phyloP scores from a whole-genome alignment of 2,888 invertebrate species.

The Fabriciana adippe region DNA sequence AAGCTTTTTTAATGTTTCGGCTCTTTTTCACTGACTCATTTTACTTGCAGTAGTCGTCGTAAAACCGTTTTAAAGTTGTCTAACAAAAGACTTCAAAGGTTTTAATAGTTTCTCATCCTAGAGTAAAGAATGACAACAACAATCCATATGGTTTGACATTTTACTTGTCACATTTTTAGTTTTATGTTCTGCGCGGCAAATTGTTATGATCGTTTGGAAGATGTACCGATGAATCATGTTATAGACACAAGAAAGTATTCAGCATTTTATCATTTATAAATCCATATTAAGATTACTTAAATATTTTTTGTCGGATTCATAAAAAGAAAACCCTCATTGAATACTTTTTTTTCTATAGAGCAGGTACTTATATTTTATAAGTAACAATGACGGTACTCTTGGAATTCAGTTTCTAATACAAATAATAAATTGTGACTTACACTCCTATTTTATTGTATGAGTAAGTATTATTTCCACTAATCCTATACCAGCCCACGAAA shows the following conservation, averaged over 20 bases:
- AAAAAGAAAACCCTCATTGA: no score
- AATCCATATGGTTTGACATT: conserved; percentile 71
- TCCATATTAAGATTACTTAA: no score
- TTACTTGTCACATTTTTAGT: conserved; percentile 68
- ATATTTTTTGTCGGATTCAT: no score
- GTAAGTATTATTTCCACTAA: conserved; percentile 44
- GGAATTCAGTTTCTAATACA: not conserved
- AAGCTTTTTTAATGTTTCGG: conserved; percentile 69
- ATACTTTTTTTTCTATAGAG: no score
- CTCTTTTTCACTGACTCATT: conserved; percentile 57
- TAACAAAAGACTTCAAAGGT: conserved; percentile 77
- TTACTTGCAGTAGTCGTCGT: conserved; percentile 69
- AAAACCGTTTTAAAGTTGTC: conserved; percentile 62
- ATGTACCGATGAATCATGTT: conserved; percentile 9
- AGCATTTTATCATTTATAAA: not conserved
- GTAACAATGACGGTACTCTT: no score
- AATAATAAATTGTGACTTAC: conserved; percentile 1
- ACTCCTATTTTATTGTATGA: conserved; percentile 23
- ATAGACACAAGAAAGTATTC: conserved; percentile 6
- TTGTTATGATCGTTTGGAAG: conserved; percentile 41
- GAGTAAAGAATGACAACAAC: conserved; percentile 57
- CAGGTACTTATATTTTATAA: no score
- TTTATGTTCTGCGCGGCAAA: conserved; percentile 60
- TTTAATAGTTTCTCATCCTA: conserved; percentile 57
- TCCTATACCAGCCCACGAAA: conserved; percentile 43